Evolutionary conservation across 1,140 invertebrate species (phyloP).

Genomic region (Dicyema japonicum): DNA sequence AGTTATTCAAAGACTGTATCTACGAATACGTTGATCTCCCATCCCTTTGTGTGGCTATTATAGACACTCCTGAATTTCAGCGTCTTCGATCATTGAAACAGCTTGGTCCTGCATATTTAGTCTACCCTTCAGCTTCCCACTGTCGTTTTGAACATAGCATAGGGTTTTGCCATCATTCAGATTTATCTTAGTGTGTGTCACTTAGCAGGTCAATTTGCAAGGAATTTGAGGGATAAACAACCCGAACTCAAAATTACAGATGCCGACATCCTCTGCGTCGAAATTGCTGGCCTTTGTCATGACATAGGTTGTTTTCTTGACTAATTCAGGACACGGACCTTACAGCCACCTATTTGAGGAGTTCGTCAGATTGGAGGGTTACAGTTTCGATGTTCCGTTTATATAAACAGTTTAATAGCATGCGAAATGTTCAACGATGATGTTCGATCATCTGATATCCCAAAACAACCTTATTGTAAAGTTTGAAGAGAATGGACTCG

Average conservation of each 20-base stretch:
- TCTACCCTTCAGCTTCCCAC: constrained; percentile 27
- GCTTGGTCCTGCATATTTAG: constrained; percentile 22
- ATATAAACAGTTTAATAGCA: not conserved
- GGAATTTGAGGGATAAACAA: constrained; percentile 12
- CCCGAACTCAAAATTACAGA: constrained; percentile 19
- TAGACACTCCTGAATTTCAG: constrained; percentile 31
- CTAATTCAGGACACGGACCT: constrained; percentile 24
- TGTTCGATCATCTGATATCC: constrained; percentile 16
- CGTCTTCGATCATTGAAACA: constrained; percentile 26
- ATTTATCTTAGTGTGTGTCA: constrained; percentile 12
- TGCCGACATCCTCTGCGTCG: constrained; percentile 23
- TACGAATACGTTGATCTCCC: constrained; percentile 21
- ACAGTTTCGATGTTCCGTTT: no score
- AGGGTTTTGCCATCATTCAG: constrained; percentile 16
- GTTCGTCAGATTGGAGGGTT: no score
- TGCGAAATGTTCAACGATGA: not conserved
- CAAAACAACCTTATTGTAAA: constrained; percentile 10
- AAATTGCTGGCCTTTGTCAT: constrained; percentile 32
- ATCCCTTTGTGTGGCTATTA: constrained; percentile 22
- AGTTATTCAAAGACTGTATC: no score
- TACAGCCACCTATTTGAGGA: constrained; percentile 26
- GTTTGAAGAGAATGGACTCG: constrained; percentile 9
- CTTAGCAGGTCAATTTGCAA: constrained; percentile 17
- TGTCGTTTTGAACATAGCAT: constrained; percentile 30
- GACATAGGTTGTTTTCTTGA: constrained; percentile 23